These are phyloP conservation scores for Heloderma charlesbogerti DNA, from an alignment of 2,113 vertebrate species.

Conservation along the genomic window DNA sequence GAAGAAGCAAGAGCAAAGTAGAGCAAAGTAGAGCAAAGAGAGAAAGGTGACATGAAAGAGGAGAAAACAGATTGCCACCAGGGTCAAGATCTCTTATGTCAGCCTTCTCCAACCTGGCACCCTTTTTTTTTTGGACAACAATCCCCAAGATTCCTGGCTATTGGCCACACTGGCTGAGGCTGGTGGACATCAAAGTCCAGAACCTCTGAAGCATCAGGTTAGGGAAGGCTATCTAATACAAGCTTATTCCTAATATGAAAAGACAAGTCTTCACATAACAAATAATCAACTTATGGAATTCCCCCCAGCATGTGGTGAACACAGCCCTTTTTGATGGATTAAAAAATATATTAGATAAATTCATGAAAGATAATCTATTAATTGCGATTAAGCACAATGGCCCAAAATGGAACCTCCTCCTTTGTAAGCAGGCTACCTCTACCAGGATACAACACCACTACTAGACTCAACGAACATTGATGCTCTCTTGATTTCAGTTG, in stretches of 20 bases:
- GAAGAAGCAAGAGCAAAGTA: neutral
- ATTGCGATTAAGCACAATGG: neutral
- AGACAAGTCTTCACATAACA: neutral
- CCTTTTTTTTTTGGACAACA: too few relatives aligned
- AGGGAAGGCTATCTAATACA: too few relatives aligned
- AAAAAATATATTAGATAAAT: neutral
- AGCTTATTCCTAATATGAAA: neutral
- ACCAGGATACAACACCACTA: too few relatives aligned
- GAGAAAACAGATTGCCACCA: neutral
- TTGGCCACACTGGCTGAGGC: too few relatives aligned
- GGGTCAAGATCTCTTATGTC: neutral
- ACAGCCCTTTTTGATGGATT: neutral
- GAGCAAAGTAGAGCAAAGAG: neutral
- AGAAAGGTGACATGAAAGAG: neutral
- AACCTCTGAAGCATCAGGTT: too few relatives aligned
- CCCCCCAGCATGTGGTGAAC: neutral
- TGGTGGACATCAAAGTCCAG: too few relatives aligned
- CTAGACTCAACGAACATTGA: neutral
- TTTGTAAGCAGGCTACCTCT: neutral
- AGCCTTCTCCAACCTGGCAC: too few relatives aligned
- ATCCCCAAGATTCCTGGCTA: too few relatives aligned
- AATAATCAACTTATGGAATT: neutral
- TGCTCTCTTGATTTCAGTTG: neutral
- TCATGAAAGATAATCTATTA: neutral
- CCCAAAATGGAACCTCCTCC: neutral